Percentiles rank a stretch among this genome's conserved stretches.
Conservation (phyloP, 2,888 invertebrate genomes). For the Entomobrya proxima region DNA sequence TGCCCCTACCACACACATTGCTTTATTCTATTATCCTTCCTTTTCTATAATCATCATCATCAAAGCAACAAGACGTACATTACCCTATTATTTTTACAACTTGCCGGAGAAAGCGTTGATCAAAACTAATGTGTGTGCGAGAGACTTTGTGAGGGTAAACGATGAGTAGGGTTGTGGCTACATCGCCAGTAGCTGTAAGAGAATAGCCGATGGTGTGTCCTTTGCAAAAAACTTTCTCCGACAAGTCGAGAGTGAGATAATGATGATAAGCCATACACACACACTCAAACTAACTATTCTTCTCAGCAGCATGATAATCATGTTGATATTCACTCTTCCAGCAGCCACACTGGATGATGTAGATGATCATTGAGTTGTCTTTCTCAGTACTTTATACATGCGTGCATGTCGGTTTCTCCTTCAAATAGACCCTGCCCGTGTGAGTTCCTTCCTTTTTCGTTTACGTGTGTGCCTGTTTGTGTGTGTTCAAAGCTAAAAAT, state of each 20-base stretch:
- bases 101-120: not conserved
- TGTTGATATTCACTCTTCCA: not conserved
- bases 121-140: not conserved
- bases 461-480: not conserved
- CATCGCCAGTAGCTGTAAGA: no score
- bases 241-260: slow-evolving; percentile 25
- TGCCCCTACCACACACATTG: not conserved
- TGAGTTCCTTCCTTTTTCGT: not conserved
- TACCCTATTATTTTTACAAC: not conserved
- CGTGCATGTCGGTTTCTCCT: not conserved
- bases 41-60: slow-evolving; percentile 10
- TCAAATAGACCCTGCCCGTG: no score
- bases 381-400: not conserved
- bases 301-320: not conserved
- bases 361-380: not conserved
- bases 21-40: not conserved
- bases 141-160: not conserved
- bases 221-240: not conserved
- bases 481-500: not conserved
- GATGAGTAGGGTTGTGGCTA: not conserved
- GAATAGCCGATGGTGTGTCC: not conserved
- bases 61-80: not conserved
- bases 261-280: slow-evolving; percentile 19
- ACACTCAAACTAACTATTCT: not conserved
- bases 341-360: not conserved